These are phyloP conservation scores for Acestrorhynchus altus DNA, from an alignment of 2,797 vertebrate species.

Conservation along the genomic window DNA sequence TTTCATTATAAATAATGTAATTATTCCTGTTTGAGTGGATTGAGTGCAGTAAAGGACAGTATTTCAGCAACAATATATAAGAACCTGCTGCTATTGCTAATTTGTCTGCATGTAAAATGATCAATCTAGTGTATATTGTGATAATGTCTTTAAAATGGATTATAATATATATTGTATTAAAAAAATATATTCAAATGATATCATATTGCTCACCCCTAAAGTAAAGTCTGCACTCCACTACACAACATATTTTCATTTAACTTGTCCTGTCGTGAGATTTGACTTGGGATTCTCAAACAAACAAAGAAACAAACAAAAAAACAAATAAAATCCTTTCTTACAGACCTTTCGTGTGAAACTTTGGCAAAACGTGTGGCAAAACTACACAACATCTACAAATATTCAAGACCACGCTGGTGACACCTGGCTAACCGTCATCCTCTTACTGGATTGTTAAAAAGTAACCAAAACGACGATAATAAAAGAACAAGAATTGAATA, in stretches of 20 bases:
- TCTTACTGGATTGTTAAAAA: slow-evolving; percentile 12
- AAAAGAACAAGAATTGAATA: slow-evolving; percentile 25
- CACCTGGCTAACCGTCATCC: not conserved
- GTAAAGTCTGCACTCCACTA: too few species aligned
- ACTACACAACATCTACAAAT: slow-evolving; percentile 9
- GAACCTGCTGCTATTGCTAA: too few species aligned
- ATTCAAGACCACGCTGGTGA: slow-evolving; percentile 16
- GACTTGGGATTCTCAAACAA: not conserved
- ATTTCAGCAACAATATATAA: too few species aligned
- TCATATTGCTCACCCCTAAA: too few species aligned
- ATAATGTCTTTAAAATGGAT: too few species aligned
- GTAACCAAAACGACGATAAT: not conserved
- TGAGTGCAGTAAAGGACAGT: too few species aligned
- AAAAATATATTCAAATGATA: too few species aligned
- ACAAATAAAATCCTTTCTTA: not conserved
- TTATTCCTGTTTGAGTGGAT: too few species aligned
- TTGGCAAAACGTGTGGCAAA: not conserved
- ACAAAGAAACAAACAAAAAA: not conserved
- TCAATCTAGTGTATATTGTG: too few species aligned
- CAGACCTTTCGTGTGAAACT: not conserved
- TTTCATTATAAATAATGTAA: too few species aligned
- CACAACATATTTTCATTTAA: not conserved
- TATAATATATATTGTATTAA: too few species aligned
- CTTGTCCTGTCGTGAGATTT: not conserved
- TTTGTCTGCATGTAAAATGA: too few species aligned